Evolutionary conservation across 2,888 invertebrate species (phyloP).

Genomic region (Podabrus alpinus): DNA sequence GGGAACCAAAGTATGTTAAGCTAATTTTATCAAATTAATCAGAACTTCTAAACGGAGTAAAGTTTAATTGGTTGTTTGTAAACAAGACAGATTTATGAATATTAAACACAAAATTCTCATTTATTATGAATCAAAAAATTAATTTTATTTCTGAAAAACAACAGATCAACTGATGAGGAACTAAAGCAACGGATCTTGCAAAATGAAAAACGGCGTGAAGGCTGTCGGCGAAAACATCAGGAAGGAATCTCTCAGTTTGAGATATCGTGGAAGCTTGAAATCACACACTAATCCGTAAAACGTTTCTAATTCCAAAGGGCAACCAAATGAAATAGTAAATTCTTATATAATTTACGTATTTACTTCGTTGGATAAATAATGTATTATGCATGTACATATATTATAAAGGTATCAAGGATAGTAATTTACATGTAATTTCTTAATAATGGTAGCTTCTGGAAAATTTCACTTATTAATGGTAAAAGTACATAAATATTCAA

Average conservation of each 20-base stretch:
- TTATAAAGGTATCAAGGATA: background rate
- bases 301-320: background rate
- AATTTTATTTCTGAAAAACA: background rate
- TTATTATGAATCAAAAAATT: background rate
- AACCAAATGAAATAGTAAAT: background rate
- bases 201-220: background rate
- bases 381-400: background rate
- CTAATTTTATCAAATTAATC: background rate
- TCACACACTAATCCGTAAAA: background rate
- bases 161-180: too few relatives aligned
- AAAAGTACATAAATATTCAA: background rate
- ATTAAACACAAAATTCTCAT: background rate
- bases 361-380: background rate
- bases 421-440: background rate
- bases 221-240: background rate
- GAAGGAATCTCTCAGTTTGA: background rate
- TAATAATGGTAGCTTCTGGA: background rate
- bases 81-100: background rate
- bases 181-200: too few relatives aligned
- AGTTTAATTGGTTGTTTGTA: background rate
- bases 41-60: background rate
- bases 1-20: background rate
- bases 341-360: background rate
- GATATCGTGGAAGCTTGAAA: background rate
- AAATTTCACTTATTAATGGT: background rate